These are phyloP conservation scores for Clarias macrocephalus DNA, from an alignment of 2,113 vertebrate genomes.

Conservation along the genomic window DNA sequence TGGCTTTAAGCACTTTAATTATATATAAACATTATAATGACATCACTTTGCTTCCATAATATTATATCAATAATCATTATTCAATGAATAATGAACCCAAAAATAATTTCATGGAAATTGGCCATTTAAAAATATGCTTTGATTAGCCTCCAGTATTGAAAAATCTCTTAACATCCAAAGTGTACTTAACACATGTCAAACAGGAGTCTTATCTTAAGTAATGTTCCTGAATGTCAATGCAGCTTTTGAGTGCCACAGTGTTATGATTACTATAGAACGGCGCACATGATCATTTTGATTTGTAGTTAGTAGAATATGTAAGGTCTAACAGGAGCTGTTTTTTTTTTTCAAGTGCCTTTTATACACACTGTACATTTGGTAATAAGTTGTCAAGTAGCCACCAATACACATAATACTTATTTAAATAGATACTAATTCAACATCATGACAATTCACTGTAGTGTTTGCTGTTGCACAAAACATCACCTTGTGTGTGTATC, in stretches of 20 bases:
- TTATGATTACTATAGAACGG: background rate
- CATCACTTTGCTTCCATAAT: too few relatives aligned
- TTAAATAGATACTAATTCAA: conserved; percentile 13
- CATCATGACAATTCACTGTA: background rate
- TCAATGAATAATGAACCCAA: too few relatives aligned
- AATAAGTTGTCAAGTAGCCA: background rate
- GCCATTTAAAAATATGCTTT: background rate
- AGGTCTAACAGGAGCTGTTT: background rate
- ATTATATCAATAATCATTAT: too few relatives aligned
- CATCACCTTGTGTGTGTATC: background rate
- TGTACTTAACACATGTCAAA: background rate
- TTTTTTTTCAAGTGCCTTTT: background rate
- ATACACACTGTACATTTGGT: background rate
- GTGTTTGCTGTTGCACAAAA: conserved; percentile 29
- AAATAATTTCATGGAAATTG: too few relatives aligned
- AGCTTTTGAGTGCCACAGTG: background rate
- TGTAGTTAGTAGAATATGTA: background rate
- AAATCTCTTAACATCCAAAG: background rate
- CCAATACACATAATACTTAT: conserved; percentile 3
- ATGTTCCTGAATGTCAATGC: background rate
- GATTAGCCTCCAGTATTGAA: background rate
- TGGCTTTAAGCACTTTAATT: too few relatives aligned
- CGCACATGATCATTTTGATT: background rate
- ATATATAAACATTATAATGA: too few relatives aligned
- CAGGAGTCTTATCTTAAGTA: background rate